Conservation (phyloP, 2,888 invertebrate genomes). For the Ganaspis brasiliensis region DNA sequence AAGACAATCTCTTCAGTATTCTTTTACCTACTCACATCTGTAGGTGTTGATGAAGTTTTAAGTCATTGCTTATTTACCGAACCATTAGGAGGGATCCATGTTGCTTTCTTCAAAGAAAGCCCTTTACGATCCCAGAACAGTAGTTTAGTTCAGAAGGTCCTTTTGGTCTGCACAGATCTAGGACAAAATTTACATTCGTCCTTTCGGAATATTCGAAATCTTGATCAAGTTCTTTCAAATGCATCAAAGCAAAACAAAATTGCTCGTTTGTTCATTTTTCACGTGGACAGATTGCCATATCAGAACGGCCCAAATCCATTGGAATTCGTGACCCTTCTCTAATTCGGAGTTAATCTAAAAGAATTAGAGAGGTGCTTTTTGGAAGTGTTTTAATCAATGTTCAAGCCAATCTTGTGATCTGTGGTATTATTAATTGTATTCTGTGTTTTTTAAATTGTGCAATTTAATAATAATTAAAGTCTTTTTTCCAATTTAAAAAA, state of each 20-base stretch:
- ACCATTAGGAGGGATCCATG: constrained; percentile 21
- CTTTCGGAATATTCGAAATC: background rate
- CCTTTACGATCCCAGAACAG: constrained; percentile 25
- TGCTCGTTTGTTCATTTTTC: background rate
- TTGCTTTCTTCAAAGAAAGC: constrained; percentile 29
- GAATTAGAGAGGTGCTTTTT: background rate
- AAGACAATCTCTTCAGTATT: constrained; percentile 10
- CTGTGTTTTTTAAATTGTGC: background rate
- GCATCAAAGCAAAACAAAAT: constrained; percentile 1
- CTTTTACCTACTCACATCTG: constrained; percentile 13
- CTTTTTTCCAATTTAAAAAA: constrained; percentile 14
- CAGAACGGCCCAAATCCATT: background rate
- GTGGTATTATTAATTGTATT: constrained; percentile 18
- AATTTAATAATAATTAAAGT: background rate
- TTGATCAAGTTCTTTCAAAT: background rate
- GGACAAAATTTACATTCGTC: background rate
- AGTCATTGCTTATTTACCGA: background rate
- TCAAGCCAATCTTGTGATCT: background rate
- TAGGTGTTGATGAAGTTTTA: background rate
- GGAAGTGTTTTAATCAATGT: background rate
- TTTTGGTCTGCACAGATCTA: background rate
- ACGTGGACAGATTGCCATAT: background rate
- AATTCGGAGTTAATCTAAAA: background rate
- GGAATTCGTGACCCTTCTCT: constrained; percentile 30
- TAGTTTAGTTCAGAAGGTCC: constrained; percentile 15